Percentiles rank a stretch among this genome's conserved stretches.
Conservation (phyloP, 2,797 vertebrate species). For the Erpetoichthys calabaricus region DNA sequence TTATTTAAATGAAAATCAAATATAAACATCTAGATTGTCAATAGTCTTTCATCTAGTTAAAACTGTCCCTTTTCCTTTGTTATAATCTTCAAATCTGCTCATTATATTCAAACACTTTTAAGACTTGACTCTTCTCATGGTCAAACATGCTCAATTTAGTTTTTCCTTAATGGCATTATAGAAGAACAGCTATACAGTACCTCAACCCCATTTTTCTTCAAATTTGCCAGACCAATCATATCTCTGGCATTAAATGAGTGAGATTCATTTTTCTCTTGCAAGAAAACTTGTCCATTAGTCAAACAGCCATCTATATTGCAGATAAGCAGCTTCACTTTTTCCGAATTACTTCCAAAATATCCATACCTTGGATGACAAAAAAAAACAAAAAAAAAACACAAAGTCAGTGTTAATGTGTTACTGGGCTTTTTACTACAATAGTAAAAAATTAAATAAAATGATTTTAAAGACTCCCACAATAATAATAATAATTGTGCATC, state of each 20-base stretch:
- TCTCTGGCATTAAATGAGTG: conserved; percentile 62
- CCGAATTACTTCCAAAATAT: conserved; percentile 71
- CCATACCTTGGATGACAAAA: conserved; percentile 58
- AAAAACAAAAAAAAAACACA: neutral
- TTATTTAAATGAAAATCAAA: too few species aligned
- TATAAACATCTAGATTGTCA: too few species aligned
- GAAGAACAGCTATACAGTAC: conserved; percentile 28
- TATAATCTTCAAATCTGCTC: too few species aligned
- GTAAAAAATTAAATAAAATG: too few species aligned
- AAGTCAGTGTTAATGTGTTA: neutral
- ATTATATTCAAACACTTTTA: too few species aligned
- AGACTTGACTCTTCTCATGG: too few species aligned
- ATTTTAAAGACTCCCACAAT: too few species aligned
- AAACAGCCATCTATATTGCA: conserved; percentile 70
- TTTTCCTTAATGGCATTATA: neutral
- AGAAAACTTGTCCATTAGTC: conserved; percentile 60
- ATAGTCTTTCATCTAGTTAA: too few species aligned
- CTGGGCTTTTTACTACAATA: too few species aligned
- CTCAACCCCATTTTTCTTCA: conserved; percentile 60
- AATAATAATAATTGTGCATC: too few species aligned
- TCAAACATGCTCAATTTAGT: too few species aligned
- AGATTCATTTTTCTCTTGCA: conserved; percentile 58
- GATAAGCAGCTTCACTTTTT: conserved; percentile 65
- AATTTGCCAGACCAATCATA: conserved; percentile 45
- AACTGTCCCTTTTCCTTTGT: neutral